Base-by-base conservation (phyloP, 2,888 invertebrate genomes). In the Cataglyphis albicans region DNA sequence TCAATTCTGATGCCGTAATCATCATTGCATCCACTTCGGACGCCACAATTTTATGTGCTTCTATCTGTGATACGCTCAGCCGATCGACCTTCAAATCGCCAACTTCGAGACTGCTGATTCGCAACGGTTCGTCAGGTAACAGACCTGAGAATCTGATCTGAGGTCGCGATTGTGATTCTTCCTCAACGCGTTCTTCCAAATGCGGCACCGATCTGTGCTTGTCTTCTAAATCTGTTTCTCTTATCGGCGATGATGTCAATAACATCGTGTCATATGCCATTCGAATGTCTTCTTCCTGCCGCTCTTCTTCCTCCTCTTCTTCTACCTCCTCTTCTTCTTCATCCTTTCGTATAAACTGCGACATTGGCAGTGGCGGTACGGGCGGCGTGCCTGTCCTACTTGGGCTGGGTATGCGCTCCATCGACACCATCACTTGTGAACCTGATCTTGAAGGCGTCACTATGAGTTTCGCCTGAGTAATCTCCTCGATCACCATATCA, bases 1-100 rank as follows among this genome's bases (percentile, higher is more conserved):
- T 96, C 78, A 97, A 96, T 92, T 98, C 97, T 72, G 97, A 96
- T 0, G 97, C 96, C 86, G 96, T 96, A 86, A 98, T 95, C 52
- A 97, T 96, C 89, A 96, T 96, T 7, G 97, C 97, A 91, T 98
- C 98, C 84, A 98, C 96, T 93, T 98, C 97, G 0, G 98, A 97
- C 0, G 98, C 98, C 72, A 97, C 95, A 85, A 98, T 97, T 93
- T 97, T 97, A 80, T 96, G 97, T 0, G 98, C 98, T 93, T 97
- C 97, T 61, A 98, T 94, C 90, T 97, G 97, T 82, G 97, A 97
- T 0, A 98, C 98, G 86, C 96, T 97, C 29, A 98, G 93, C 72
- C 97, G 96, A 81, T 98, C 97, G 0, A 98, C 98, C 92, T 97
- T 97, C 84, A 98, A 95, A 92, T 98, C 97, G 38, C 95, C 95